Base-by-base conservation (phyloP, 1,140 invertebrate species). In the Papilio machaon region DNA sequence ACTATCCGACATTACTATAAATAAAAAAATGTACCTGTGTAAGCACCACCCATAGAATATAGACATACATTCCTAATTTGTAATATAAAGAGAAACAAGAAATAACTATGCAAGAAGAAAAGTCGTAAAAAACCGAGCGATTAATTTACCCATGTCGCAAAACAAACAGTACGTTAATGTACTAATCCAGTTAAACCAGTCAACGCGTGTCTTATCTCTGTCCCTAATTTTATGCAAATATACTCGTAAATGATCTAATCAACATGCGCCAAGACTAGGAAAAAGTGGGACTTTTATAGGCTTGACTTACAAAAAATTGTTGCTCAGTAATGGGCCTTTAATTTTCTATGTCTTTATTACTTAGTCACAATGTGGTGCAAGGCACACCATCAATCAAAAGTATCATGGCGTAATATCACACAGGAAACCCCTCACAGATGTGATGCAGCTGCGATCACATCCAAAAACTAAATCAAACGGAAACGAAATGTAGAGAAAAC, bases 201-300 rank as follows among this genome's bases (percentile, higher is more conserved):
- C 60, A 19, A 13, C 64, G 64, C 64, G 30, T 35, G 30, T 5
- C 30, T 70, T 70, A 70, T 70, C 64, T 70, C 35, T 70, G 64
- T 70, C 64, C 64, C 64, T 70, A 70, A 70, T 70, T 70, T 70
- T 70, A 70, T 70, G 64, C 64, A 70, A 70, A 70, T 70, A 70
- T 70, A 17, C 64, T 17, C 11, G 64, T 70, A 70, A 70, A 70
- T 70, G 64, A 70, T 70, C 30, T 70, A 70, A 70, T 70, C 64
- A 70, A 70, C 23, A 38, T 38, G 64, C 64, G 23, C 30, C 64
- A 70, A 15, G 23, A 38, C 23, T 70, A 38, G n/a, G n/a, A 70
- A 70, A 67, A 70, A 70, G 64, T 70, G 5, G 64, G 30, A 70
- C 64, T 70, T 35, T 70, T 70, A 70, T 70, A 64, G 60, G 38